phyloP scores from a whole-genome alignment of 2,113 vertebrate species.

The Turdus rufiventris region DNA sequence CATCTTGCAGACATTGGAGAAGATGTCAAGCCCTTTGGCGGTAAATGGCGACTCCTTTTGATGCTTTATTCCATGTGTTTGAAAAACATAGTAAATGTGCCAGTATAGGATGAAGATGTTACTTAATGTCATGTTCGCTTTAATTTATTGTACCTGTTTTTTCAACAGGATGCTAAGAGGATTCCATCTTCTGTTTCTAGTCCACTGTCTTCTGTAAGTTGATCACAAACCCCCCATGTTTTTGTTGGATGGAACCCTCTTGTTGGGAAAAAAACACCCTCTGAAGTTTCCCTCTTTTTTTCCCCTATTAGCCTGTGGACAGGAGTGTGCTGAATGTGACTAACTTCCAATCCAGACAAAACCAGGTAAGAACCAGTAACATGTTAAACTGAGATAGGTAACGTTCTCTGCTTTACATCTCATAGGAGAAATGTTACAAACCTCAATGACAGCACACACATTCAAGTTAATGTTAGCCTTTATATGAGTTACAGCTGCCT shows the following conservation, averaged over 20 bases:
- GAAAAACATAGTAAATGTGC: background rate
- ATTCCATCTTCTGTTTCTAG: slow-evolving; percentile 84
- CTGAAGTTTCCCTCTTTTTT: slow-evolving; percentile 5
- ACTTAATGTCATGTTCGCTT: background rate
- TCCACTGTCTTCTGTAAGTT: slow-evolving; percentile 83
- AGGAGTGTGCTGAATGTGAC: slow-evolving; percentile 70
- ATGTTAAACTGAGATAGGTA: background rate
- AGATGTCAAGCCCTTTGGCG: slow-evolving; percentile 94
- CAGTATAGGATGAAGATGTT: background rate
- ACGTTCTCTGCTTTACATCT: background rate
- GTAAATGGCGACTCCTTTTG: slow-evolving; percentile 70
- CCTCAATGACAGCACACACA: fast-evolving
- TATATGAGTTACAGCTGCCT: background rate
- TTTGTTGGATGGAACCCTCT: background rate
- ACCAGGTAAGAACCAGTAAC: slow-evolving; percentile 76
- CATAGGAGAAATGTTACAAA: background rate
- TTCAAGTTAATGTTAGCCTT: background rate
- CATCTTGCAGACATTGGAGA: slow-evolving; percentile 93
- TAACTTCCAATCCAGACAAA: slow-evolving; percentile 77
- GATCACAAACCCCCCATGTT: background rate
- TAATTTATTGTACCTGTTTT: slow-evolving; percentile 12
- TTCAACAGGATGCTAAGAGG: slow-evolving; percentile 89
- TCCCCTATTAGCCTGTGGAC: slow-evolving; percentile 78
- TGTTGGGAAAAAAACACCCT: background rate
- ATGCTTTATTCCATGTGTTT: background rate